Evolutionary conservation across 2,113 vertebrate genomes (phyloP), one percentile per base, ranked within the genome.

Genomic region (Rhodinocichla rosea): DNA sequence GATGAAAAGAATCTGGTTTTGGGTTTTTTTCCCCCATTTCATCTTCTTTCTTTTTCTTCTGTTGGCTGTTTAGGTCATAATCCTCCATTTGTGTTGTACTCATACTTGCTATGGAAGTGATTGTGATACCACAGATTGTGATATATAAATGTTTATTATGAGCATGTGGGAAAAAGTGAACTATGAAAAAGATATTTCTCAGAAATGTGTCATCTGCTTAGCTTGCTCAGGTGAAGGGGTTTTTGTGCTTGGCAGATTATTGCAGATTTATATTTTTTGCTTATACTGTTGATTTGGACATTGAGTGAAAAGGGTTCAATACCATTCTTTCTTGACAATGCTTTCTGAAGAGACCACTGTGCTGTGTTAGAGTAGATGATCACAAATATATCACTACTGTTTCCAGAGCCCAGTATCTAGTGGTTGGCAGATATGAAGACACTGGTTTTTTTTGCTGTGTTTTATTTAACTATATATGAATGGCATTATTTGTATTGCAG

Each of bases 101-200:
- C 62, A 59, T 87, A 83, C 7, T 88, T 91, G 55, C 75, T 93
- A 13, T 37, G 63, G 77, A 92, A 40, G 9, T 60, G 68, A 57
- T 49, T 10, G 11, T 67, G 56, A 63, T 94, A 68, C 87, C 57
- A 82, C 23, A 44, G 55, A 23, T 71, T 20, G 17, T 90, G 84
- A 90, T 95, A 96, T 96, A 88, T 95, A 92, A 95, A 77, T 15
- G 65, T 67, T 16, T n/a, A 94, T 67, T 83, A 79, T 79, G 23
- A 83, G 53, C 45, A 23, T 71, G 45, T 83, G 91, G 83, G 55
- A 86, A 83, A 60, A 92, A 88, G 20, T 91, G 91, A 95, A 80
- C 91, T 93, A 89, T 10, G 18, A 80, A 65, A 84, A 80, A 65
- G 15, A 26, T 56, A 22, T 33, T 76, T 79, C 85, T 97, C 40